phyloP scores from a whole-genome alignment of 2,797 vertebrate species.

The Pitangus sulphuratus region DNA sequence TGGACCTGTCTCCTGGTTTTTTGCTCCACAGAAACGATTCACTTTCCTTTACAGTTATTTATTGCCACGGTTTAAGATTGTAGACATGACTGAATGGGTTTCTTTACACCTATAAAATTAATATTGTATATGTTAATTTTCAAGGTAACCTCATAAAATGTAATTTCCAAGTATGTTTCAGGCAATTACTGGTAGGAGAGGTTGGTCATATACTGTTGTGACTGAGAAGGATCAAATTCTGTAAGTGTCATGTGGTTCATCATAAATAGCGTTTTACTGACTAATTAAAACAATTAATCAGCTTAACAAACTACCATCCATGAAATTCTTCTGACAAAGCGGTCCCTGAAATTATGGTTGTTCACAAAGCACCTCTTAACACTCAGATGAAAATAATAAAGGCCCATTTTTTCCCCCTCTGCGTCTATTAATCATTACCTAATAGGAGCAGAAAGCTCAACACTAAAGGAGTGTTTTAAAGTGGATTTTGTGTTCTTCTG shows the following conservation, averaged over 20 bases:
- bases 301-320: constrained; percentile 61
- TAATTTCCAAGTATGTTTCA: constrained; percentile 24
- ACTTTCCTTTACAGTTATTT: not conserved
- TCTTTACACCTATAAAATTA: constrained; percentile 19
- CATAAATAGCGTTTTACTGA: constrained; percentile 60
- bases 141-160: constrained; percentile 26
- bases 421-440: constrained; percentile 73
- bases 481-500: constrained; percentile 26
- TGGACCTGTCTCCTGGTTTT: not conserved
- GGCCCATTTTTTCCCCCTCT: not conserved
- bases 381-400: constrained; percentile 68
- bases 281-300: constrained; percentile 75
- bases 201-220: constrained; percentile 1
- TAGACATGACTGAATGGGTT: not conserved
- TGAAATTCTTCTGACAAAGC: constrained; percentile 64
- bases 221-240: constrained; percentile 53
- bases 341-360: constrained; percentile 43
- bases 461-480: constrained; percentile 31
- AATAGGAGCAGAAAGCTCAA: constrained; percentile 63
- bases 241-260: constrained; percentile 48
- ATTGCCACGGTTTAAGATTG: not conserved
- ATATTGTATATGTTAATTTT: constrained; percentile 40
- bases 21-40: not conserved
- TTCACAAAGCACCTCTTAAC: constrained; percentile 66
- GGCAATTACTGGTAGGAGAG: constrained; percentile 32